Evolutionary conservation across 2,113 vertebrate species (phyloP), one percentile per base, ranked within the genome.

Genomic region (Zingel zingel): DNA sequence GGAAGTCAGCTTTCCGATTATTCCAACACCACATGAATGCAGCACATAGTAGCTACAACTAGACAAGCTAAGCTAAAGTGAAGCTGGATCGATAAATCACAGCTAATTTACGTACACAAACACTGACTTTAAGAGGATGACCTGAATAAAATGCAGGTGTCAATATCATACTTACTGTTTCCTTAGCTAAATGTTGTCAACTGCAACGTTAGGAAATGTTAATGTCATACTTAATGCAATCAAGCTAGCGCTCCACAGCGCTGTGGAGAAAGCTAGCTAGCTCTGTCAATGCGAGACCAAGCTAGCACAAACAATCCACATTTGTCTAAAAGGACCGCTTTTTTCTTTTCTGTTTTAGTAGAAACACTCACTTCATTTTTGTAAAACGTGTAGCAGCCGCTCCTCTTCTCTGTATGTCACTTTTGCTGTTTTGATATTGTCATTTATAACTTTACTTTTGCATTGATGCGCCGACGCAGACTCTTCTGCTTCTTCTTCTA

Each of bases 311-410:
- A 43, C 39, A 43, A 3, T 11, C 39, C 2, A 43, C 39, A 43
- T 43, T n/a, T 23, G 4, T 23, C n/a, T 56, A 10, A 10, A 56
- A 23, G 1, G 10, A 13, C 11, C 4, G 15, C 30, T 14, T 39
- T 25, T 10, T 33, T 27, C 0, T 25, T 15, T 23, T 25, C 50
- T 56, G 15, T 66, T 7, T 54, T 0, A 25, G 16, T 6, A 54
- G 0, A 80, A 82, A 74, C 51, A 91, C 93, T 93, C 81, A 94
- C 93, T 91, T 94, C 93, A 94, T 94, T 2, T 76, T 74, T 13
- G 23, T 18, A 2, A 18, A 9, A 39, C 1, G 59, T 77, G 68
- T 5, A 59, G 47, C 77, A 61, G 67, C 12, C 0, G 36, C 57
- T 81, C n/a, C 63, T 71, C 50, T 65, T 81, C 47, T 16, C 7